A percentile compares a stretch with the other conserved stretches of the same genome.
Conservation (phyloP, 2,888 invertebrate species). For the Glaucopsyche alexis region DNA sequence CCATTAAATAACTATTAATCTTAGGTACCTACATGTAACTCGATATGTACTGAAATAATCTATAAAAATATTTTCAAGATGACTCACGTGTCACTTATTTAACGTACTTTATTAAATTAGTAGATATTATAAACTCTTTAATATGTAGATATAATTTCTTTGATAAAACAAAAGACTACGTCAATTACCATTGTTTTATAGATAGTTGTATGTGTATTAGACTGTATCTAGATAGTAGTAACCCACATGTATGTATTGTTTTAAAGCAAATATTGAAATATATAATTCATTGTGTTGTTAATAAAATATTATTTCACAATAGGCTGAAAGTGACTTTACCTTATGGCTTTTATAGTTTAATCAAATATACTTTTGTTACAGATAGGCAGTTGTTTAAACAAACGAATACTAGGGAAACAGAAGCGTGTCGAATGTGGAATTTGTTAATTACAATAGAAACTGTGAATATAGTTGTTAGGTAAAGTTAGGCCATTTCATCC, state of each 20-base stretch:
- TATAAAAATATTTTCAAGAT: too few species aligned
- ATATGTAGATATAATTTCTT: not conserved
- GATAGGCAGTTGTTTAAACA: constrained; percentile 10
- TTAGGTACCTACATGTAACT: too few species aligned
- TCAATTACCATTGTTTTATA: constrained; percentile 24
- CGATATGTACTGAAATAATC: too few species aligned
- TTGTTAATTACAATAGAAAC: constrained; percentile 5
- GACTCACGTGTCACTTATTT: not conserved
- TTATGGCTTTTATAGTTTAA: constrained; percentile 19
- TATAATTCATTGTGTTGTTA: not conserved
- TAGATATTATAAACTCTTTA: not conserved
- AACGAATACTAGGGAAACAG: not conserved
- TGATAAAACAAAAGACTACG: constrained; percentile 19
- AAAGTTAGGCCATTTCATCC: too few species aligned
- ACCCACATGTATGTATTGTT: not conserved
- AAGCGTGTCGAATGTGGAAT: constrained; percentile 22
- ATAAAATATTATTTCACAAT: not conserved
- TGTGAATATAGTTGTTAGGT: not conserved
- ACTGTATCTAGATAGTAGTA: not conserved
- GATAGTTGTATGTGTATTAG: too few species aligned
- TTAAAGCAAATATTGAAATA: constrained; percentile 21
- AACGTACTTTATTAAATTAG: not conserved
- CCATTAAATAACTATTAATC: too few species aligned
- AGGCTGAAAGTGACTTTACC: not conserved
- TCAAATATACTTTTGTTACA: constrained; percentile 21